Evolutionary conservation across 2,888 invertebrate species (phyloP), one percentile per base, ranked within the genome.

Genomic region (Macaria notata): DNA sequence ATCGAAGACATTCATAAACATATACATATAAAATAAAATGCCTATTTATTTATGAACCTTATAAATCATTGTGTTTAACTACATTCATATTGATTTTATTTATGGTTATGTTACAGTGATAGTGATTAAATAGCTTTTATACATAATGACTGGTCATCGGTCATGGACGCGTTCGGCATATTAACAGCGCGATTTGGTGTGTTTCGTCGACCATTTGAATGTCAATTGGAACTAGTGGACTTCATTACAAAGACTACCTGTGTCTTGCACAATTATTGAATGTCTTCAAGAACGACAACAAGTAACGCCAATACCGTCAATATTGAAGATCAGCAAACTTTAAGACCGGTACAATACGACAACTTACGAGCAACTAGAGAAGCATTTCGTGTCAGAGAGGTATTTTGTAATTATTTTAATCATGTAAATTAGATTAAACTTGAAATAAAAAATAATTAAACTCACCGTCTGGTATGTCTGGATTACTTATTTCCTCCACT

Each of bases 381-480:
- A 65, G 65, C 63, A 63, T 64, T 64, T 64, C 61, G 59, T 65
- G 60, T 65, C 62, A n/a, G n/a, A 66, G 62, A 64, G 61, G 63
- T 42, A 29, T 66, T 65, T 65, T 63, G 65, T 66, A 65, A 66
- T 66, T 66, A 66, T 59, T 66, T 66, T 66, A 62, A 63, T 60
- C 62, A 64, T 64, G 52, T 56, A 46, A 59, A 61, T 59, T n/a
- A n/a, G n/a, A n/a, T n/a, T n/a, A n/a, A n/a, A n/a, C n/a, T n/a
- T n/a, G n/a, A n/a, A n/a, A n/a, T n/a, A n/a, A n/a, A n/a, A n/a
- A 61, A 45, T 59, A 63, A 63, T 61, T 62, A 63, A 66, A 68
- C 65, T 66, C 38, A 68, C 68, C 54, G 56, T 65, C 64, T 63
- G 63, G 55, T 66, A 66, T 68, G 53, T 62, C 61, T 61, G 66